Percentiles rank a stretch among this genome's conserved stretches.
phyloP scores from a whole-genome alignment of 2,113 vertebrate species.

The Gnathonemus longibarbis region DNA sequence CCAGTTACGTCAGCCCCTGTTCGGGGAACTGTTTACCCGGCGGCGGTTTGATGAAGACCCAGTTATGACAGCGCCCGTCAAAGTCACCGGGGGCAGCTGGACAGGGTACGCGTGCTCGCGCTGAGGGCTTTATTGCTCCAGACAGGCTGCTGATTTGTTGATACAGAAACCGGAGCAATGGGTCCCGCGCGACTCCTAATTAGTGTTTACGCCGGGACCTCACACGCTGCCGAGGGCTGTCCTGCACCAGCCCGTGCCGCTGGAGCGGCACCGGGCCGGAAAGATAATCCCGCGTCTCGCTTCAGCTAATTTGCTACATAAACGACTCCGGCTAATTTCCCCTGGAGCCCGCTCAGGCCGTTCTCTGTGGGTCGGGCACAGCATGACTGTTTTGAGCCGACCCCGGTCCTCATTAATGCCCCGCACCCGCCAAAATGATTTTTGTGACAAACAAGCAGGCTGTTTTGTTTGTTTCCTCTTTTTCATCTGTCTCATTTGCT shows the following conservation, averaged over 20 bases:
- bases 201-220: conserved; percentile 91
- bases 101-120: conserved; percentile 54
- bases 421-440: conserved; percentile 31
- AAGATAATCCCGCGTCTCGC: conserved; percentile 83
- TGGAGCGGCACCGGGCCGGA: conserved; percentile 62
- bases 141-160: conserved; percentile 84
- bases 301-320: conserved; percentile 88
- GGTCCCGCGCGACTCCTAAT: conserved; percentile 83
- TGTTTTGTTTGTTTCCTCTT: background rate
- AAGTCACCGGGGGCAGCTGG: conserved; percentile 21
- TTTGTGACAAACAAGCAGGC: conserved; percentile 26
- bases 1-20: background rate
- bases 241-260: conserved; percentile 65
- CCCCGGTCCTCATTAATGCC: conserved; percentile 23
- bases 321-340: conserved; percentile 69
- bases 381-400: conserved; percentile 36
- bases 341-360: conserved; percentile 36
- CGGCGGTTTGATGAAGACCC: background rate
- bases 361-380: background rate
- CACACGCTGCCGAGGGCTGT: conserved; percentile 85
- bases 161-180: conserved; percentile 79
- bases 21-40: background rate
- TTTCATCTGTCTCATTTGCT: background rate
- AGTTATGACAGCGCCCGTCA: conserved; percentile 3
- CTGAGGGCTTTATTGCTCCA: conserved; percentile 72